Evolutionary conservation across 2,113 vertebrate genomes (phyloP).

Genomic region (Limanda limanda): DNA sequence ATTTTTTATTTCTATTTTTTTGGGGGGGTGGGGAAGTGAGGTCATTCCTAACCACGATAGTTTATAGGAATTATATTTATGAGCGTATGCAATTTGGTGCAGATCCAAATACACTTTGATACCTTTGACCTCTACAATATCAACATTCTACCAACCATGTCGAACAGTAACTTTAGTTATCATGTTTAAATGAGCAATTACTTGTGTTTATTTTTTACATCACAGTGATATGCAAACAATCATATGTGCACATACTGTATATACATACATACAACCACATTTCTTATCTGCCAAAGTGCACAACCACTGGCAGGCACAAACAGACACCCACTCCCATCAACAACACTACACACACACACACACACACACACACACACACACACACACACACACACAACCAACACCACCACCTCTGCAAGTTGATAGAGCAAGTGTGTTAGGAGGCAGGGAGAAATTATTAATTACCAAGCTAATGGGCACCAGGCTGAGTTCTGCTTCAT

Average conservation of each 20-base stretch:
- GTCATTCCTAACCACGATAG: too few species aligned
- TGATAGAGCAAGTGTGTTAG: conserved; percentile 95
- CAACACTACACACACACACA: background rate
- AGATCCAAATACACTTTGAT: too few species aligned
- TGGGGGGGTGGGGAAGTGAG: too few species aligned
- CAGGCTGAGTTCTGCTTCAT: conserved; percentile 94
- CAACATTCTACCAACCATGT: background rate
- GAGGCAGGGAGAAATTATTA: conserved; percentile 98
- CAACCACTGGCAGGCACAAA: conserved; percentile 52
- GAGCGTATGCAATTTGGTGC: too few species aligned
- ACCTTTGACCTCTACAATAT: background rate
- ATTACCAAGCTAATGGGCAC: conserved; percentile 99
- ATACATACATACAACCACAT: conserved; percentile 26
- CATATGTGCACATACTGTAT: conserved; percentile 10
- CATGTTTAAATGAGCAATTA: background rate
- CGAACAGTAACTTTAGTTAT: background rate
- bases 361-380: too few species aligned
- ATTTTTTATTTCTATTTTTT: too few species aligned
- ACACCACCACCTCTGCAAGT: conserved; percentile 80
- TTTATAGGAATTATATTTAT: too few species aligned
- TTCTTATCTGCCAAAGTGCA: conserved; percentile 54
- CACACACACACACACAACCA: conserved; percentile 19
- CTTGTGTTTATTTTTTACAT: background rate
- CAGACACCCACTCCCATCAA: conserved; percentile 10
- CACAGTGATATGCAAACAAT: conserved; percentile 6